Base-by-base conservation (phyloP, 2,113 vertebrate genomes). In the Corydoras maculifer region DNA sequence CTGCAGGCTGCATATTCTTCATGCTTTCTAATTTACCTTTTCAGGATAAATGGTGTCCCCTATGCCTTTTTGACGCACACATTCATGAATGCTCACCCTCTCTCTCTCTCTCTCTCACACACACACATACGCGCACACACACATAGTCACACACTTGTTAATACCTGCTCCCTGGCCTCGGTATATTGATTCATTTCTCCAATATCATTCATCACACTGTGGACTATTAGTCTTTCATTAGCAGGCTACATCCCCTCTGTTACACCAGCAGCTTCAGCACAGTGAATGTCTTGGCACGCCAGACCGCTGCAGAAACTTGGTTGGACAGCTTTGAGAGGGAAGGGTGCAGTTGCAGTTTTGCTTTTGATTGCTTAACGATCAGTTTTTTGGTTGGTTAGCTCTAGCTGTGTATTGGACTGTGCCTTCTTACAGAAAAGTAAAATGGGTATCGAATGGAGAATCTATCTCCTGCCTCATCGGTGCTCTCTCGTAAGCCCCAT, bases 171-270 rank as follows among this genome's bases (percentile, higher is more conserved):
- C 9, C 32, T 72, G 61, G 64, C 35, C 49, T 61, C 58, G 50
- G 62, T 57, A 72, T 73, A 75, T 79, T 35, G 74, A 79, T 76
- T 70, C 57, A 75, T 75, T 75, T 73, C 10, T 58, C n/a, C 30
- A 25, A 51, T 54, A 61, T 65, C 65, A 54, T 69, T 73, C 12
- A 9, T 64, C 70, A 68, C 64, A 70, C 60, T 69, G 62, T 72
- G 57, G 9, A 66, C 66, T 73, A 67, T 75, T 73, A 76, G 70
- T 58, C 51, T 76, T 73, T 73, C 73, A 76, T 79, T 79, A 79
- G 31, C n/a, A 54, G 59, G 29, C 59, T 69, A 73, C 53, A 73
- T 70, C 65, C 57, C 54, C 35, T 57, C 62, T 76, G 58, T 65
- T 59, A 13, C 65, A 66, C 25, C 43, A 69, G 30, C 60, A 60